Conservation (phyloP, 2,888 invertebrate species). For the Calliphora vomitoria region DNA sequence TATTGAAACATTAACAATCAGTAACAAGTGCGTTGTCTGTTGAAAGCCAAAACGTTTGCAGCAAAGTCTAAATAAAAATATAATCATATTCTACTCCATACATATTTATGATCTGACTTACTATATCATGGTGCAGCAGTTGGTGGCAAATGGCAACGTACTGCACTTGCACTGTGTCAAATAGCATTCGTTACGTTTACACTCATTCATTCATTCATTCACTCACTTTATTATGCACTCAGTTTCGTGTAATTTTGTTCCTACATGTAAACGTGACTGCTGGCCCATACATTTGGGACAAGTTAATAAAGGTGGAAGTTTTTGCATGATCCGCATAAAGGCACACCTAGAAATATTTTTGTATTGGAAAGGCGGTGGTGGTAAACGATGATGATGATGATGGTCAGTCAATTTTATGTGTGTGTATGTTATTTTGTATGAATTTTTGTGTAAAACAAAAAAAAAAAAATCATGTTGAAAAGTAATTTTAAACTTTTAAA, state of each 20-base stretch:
- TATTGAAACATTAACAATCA: conserved; percentile 30
- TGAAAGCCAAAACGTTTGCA: not conserved
- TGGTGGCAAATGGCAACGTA: conserved; percentile 23
- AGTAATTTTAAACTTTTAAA: conserved; percentile 43
- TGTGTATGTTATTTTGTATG: not conserved
- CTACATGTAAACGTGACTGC: conserved; percentile 37
- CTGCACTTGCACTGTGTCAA: conserved; percentile 34
- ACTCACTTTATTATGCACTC: conserved; percentile 13
- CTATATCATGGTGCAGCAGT: not conserved
- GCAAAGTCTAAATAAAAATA: not conserved
- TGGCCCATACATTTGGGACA: conserved; percentile 46
- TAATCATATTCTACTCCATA: conserved; percentile 22
- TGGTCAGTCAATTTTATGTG: conserved; percentile 32
- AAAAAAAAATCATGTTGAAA: conserved; percentile 1
- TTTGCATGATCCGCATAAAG: conserved; percentile 50
- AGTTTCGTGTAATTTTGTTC: conserved; percentile 23
- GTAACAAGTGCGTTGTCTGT: conserved; percentile 55
- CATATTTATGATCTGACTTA: no score
- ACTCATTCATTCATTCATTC: conserved; percentile 25
- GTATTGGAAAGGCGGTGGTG: conserved; percentile 22
- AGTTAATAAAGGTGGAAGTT: conserved; percentile 55
- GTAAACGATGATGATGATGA: conserved; percentile 1
- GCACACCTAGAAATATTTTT: conserved; percentile 56
- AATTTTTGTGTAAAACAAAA: not conserved
- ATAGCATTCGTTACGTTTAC: conserved; percentile 33